Percentiles rank a stretch among this genome's conserved stretches.
Evolutionary conservation across 2,797 vertebrate genomes (phyloP).

Genomic region (Gymnoscopelus braueri): DNA sequence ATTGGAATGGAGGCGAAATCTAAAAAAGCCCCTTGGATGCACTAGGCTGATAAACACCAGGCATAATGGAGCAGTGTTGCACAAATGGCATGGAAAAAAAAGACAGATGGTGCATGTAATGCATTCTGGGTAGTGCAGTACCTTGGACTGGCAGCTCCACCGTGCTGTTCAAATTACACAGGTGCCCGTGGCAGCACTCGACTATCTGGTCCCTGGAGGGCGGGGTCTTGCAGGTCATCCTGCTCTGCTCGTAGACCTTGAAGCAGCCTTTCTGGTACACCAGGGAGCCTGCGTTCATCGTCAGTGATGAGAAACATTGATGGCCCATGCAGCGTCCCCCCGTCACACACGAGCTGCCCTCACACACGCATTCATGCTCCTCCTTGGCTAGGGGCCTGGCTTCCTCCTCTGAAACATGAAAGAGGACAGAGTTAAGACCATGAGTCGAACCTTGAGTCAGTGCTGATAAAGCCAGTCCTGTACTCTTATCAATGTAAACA

Average conservation of each 20-base stretch:
- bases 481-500: neutral
- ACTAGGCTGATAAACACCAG: neutral
- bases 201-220: slow-evolving; percentile 94
- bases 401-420: slow-evolving; percentile 78
- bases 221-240: slow-evolving; percentile 94
- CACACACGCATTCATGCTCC: slow-evolving; percentile 92
- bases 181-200: slow-evolving; percentile 93
- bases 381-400: slow-evolving; percentile 77
- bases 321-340: slow-evolving; percentile 91
- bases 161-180: slow-evolving; percentile 95
- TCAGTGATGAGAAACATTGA: slow-evolving; percentile 93
- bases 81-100: slow-evolving; percentile 4
- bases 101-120: neutral
- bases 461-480: neutral
- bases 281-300: slow-evolving; percentile 83
- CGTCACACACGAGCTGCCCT: slow-evolving; percentile 88
- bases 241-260: slow-evolving; percentile 92
- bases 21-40: neutral
- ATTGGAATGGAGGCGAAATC: slow-evolving; percentile 13
- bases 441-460: neutral
- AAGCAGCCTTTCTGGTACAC: slow-evolving; percentile 97
- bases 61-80: neutral
- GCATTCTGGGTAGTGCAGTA: slow-evolving; percentile 44
- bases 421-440: neutral
- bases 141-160: slow-evolving; percentile 81